Percentiles rank a stretch among this genome's conserved stretches.
These are phyloP conservation scores for Nysson spinosus DNA, from an alignment of 2,888 invertebrate genomes.

Conservation along the genomic window DNA sequence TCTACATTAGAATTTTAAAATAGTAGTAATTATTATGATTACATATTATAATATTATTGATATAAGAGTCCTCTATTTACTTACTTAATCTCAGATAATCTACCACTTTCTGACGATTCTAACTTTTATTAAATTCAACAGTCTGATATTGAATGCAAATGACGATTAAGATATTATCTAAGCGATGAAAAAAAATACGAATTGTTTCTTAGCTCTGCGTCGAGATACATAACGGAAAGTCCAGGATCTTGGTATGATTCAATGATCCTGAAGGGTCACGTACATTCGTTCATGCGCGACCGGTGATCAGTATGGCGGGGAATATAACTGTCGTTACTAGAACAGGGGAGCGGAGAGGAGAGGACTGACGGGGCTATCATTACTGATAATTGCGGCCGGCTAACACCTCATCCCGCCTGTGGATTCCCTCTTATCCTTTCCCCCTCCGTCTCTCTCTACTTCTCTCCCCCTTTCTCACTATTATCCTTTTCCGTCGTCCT, in stretches of 20 bases:
- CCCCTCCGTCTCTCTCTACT: constrained; percentile 3
- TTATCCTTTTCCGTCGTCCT: constrained; percentile 6
- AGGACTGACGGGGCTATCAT: constrained; percentile 39
- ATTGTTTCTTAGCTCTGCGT: constrained; percentile 9
- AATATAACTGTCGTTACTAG: constrained; percentile 45
- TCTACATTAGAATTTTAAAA: too few relatives aligned
- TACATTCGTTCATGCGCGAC: constrained; percentile 53
- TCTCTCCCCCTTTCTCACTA: constrained; percentile 16
- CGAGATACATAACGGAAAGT: constrained; percentile 39
- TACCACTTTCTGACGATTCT: too few relatives aligned
- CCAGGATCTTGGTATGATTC: constrained; percentile 34
- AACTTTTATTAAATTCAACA: too few relatives aligned
- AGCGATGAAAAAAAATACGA: too few relatives aligned
- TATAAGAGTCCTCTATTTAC: too few relatives aligned
- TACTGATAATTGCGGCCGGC: constrained; percentile 52
- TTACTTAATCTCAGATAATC: too few relatives aligned
- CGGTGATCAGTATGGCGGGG: constrained; percentile 30
- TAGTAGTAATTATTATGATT: too few relatives aligned
- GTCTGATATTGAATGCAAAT: too few relatives aligned
- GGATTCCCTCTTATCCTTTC: constrained; percentile 24
- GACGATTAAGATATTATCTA: too few relatives aligned
- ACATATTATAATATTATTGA: too few relatives aligned
- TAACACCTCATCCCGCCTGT: constrained; percentile 47
- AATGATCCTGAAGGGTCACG: constrained; percentile 42
- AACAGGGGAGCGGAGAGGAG: constrained; percentile 4